Evolutionary conservation across 1,140 invertebrate species (phyloP), one percentile per base, ranked within the genome.

Genomic region (Bombyx mandarina): DNA sequence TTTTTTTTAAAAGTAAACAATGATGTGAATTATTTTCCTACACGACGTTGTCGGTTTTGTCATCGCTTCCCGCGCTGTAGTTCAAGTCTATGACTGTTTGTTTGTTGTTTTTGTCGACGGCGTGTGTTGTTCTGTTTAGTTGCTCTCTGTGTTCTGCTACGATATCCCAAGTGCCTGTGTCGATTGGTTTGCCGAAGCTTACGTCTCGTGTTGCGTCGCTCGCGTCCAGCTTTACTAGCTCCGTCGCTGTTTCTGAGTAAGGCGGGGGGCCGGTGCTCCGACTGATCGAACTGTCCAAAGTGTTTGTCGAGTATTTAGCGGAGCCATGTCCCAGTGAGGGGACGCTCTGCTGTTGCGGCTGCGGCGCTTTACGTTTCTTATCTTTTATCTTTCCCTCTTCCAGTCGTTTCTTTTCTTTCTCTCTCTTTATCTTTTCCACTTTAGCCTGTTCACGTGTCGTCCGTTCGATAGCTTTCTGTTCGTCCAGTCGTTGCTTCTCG

Each of bases 131-230:
- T 48, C 71, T 68, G 26, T 26, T 67, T 35, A 88, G 72, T 60
- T 88, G 77, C 56, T 85, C 67, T 53, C 86, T 71, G 52, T 89
- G 88, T 47, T 83, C 65, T 0, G 82, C 75, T 56, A 89, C 76
- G 53, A 88, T 61, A 52, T 88, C 85, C 88, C 88, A 89, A 58
- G 79, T 88, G n/a, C 77, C 78, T 0, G 64, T 56, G 42, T 67
- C 68, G 12, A 67, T 59, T 1, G 77, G 72, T 51, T 75, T 77
- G 0, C 56, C 54, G 42, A 79, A 85, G 46, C 58, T 79, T 0
- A 69, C 72, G 47, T 87, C 81, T 3, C 70, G 70, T 7, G 66
- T 72, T 8, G 60, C 57, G 53, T 77, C 65, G 6, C 52, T 65
- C 22, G 54, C 26, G 12, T 69, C 73, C 49, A 56, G 57, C 42